Conservation (phyloP, 2,113 vertebrate species). For the Chaetura pelagica region DNA sequence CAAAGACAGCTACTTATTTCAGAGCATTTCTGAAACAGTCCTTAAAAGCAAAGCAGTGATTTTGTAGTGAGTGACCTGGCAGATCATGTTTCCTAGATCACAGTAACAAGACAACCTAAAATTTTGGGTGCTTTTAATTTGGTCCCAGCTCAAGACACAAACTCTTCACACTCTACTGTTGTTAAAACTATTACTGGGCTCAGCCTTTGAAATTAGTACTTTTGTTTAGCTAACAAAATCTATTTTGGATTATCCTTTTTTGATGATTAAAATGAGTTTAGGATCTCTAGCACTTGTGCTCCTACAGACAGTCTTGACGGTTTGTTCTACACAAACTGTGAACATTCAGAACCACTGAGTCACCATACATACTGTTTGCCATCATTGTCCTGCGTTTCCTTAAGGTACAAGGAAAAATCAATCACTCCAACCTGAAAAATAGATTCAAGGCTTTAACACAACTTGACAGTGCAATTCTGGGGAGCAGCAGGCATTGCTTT, state of each 20-base stretch:
- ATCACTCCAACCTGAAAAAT: conserved; percentile 92
- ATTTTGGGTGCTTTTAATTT: neutral
- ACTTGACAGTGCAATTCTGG: neutral
- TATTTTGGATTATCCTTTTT: neutral
- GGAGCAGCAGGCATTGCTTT: neutral
- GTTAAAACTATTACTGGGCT: neutral
- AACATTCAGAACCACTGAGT: neutral
- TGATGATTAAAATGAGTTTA: neutral
- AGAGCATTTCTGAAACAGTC: neutral
- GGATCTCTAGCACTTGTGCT: neutral
- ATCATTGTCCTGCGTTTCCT: conserved; percentile 84
- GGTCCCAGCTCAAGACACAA: neutral
- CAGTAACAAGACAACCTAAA: neutral
- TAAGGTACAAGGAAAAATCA: conserved; percentile 96
- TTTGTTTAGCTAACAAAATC: neutral
- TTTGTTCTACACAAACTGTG: neutral
- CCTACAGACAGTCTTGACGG: neutral
- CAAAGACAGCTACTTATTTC: neutral
- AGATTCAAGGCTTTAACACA: neutral
- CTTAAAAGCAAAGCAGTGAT: neutral
- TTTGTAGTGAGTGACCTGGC: neutral
- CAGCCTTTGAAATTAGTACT: neutral
- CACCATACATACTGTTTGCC: conserved; percentile 87
- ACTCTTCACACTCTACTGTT: neutral
- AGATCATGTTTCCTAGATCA: neutral